phyloP scores from a whole-genome alignment of 2,888 invertebrate species.

The Drosophila fungiperda region DNA sequence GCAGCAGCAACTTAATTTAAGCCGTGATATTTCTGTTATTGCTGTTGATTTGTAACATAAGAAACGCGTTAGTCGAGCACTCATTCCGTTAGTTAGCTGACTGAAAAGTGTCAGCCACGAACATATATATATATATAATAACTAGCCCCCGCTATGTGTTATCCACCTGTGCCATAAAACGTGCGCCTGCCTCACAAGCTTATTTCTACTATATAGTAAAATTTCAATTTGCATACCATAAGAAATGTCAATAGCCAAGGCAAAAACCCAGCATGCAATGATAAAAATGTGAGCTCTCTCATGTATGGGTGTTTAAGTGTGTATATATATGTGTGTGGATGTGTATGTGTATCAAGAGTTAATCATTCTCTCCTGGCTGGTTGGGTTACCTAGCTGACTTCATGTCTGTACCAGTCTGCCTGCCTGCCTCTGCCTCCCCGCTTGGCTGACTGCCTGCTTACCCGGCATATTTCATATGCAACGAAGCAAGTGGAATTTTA shows the following conservation, averaged over 20 bases:
- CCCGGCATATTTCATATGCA: conserved; percentile 78
- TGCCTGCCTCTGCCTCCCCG: neutral
- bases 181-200: conserved; percentile 11
- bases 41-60: neutral
- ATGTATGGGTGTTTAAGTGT: neutral
- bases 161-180: neutral
- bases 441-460: conserved; percentile 38
- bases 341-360: conserved; percentile 60
- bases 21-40: neutral
- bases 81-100: conserved; percentile 15
- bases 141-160: conserved; percentile 46
- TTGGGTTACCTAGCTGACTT: conserved; percentile 4
- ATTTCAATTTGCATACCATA: conserved; percentile 79
- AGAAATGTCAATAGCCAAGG: conserved; percentile 70
- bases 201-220: conserved; percentile 58
- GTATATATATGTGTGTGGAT: conserved; percentile 8
- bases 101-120: conserved; percentile 32
- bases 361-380: conserved; percentile 47
- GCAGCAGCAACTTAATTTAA: neutral
- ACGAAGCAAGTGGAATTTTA: conserved; percentile 78
- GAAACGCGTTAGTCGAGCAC: neutral
- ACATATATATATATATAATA: conserved; percentile 55
- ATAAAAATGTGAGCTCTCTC: conserved; percentile 21
- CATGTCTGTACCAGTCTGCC: neutral
- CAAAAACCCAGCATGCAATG: conserved; percentile 51